A percentile compares a stretch with the other conserved stretches of the same genome.
phyloP scores from a whole-genome alignment of 2,797 vertebrate genomes.

The Neosalanx taihuensis region DNA sequence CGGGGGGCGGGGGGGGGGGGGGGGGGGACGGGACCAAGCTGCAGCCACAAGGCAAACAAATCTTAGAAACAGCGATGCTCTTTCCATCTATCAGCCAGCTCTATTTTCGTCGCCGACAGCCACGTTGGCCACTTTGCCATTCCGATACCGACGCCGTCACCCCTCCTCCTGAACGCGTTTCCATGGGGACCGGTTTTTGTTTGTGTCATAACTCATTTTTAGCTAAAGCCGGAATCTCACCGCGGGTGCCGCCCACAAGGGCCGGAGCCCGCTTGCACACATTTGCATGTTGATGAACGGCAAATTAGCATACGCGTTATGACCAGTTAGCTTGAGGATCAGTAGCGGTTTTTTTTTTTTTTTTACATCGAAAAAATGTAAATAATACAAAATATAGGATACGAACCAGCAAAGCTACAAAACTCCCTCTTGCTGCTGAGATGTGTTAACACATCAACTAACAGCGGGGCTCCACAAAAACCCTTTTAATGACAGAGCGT shows the following conservation, averaged over 20 bases:
- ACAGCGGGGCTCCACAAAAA: too few species aligned
- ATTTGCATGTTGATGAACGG: conserved; percentile 66
- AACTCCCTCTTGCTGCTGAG: too few species aligned
- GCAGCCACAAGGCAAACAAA: background rate
- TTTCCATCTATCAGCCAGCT: background rate
- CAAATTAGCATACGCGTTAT: conserved; percentile 41
- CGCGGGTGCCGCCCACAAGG: conserved; percentile 42
- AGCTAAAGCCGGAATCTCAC: conserved; percentile 38
- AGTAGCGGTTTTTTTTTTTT: too few species aligned
- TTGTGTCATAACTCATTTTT: conserved; percentile 65
- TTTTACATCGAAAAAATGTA: too few species aligned
- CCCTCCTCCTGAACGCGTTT: conserved; percentile 43
- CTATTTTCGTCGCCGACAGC: conserved; percentile 25
- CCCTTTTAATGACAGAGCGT: too few species aligned
- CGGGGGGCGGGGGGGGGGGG: background rate
- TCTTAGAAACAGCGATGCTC: background rate
- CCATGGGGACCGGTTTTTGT: conserved; percentile 57
- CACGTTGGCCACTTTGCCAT: conserved; percentile 20
- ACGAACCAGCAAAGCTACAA: too few species aligned
- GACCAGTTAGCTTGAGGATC: background rate
- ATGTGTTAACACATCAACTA: background rate
- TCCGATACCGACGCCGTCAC: conserved; percentile 40
- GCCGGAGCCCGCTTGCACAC: conserved; percentile 36
- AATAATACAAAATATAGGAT: too few species aligned
- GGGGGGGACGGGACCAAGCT: background rate